A percentile compares a stretch with the other conserved stretches of the same genome.
phyloP scores from a whole-genome alignment of 2,888 invertebrate species.

The Mesoligia furuncula region DNA sequence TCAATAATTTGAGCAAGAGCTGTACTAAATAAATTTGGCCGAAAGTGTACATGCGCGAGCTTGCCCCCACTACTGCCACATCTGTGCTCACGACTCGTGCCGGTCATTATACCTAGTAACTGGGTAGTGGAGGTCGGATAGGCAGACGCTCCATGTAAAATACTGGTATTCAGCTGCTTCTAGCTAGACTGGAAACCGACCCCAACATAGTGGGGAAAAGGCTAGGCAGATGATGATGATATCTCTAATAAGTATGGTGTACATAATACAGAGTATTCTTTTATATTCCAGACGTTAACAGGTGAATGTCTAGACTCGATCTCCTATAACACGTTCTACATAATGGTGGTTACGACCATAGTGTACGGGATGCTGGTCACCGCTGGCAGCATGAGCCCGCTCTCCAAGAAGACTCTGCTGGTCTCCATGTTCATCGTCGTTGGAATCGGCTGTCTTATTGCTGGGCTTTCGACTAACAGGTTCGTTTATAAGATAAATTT shows the following conservation, averaged over 20 bases:
- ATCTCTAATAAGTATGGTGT: not conserved
- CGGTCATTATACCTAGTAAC: too few relatives aligned
- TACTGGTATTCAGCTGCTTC: too few relatives aligned
- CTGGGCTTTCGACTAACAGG: slow-evolving; percentile 80
- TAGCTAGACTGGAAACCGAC: too few relatives aligned
- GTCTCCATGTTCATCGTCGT: slow-evolving; percentile 78
- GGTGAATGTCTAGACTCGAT: slow-evolving; percentile 78
- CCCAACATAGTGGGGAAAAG: too few relatives aligned
- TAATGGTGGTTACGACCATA: slow-evolving; percentile 81
- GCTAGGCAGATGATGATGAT: too few relatives aligned
- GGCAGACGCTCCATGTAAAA: too few relatives aligned
- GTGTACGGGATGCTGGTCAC: slow-evolving; percentile 80
- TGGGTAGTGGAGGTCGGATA: too few relatives aligned
- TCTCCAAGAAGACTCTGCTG: slow-evolving; percentile 81
- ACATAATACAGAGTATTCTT: not conserved
- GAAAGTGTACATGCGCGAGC: too few relatives aligned
- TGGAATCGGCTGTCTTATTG: slow-evolving; percentile 76
- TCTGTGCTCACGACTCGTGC: too few relatives aligned
- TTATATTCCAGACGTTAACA: slow-evolving; percentile 70
- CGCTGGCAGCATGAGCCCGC: slow-evolving; percentile 76
- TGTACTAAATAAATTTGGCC: too few relatives aligned
- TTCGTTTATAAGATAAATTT: slow-evolving; percentile 39
- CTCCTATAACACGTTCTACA: slow-evolving; percentile 79
- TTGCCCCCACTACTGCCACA: too few relatives aligned
- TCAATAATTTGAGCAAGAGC: too few relatives aligned